Percentiles rank a stretch among this genome's conserved stretches.
phyloP scores from a whole-genome alignment of 2,888 invertebrate species.

The Monoplex corrugatus region DNA sequence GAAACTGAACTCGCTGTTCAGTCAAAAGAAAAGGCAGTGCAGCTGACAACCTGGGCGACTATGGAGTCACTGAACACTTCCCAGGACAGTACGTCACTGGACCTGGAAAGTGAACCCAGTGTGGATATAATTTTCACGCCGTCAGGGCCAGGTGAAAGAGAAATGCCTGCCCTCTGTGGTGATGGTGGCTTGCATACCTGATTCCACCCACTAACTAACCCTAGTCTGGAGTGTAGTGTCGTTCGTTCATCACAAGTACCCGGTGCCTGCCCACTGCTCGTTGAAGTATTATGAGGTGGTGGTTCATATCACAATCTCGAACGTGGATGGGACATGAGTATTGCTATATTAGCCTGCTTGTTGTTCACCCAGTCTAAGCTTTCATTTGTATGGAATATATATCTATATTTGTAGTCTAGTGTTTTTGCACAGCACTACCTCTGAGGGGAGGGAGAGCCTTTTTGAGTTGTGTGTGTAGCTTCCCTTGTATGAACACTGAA shows the following conservation, averaged over 20 bases:
- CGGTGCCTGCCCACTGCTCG: not conserved
- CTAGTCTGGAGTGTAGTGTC: slow-evolving; percentile 34
- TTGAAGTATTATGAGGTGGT: not conserved
- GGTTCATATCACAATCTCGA: not conserved
- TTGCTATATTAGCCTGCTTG: not conserved
- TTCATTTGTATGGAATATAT: too few species aligned
- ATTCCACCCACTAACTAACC: slow-evolving; percentile 54
- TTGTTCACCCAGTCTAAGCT: not conserved
- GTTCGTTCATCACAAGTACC: not conserved
- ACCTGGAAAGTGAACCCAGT: not conserved
- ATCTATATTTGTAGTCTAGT: not conserved
- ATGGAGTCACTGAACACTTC: slow-evolving; percentile 23
- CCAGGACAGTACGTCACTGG: not conserved
- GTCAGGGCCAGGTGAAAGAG: slow-evolving; percentile 49
- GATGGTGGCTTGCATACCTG: slow-evolving; percentile 48
- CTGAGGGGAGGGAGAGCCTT: too few species aligned
- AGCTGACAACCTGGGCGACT: not conserved
- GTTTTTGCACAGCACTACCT: too few species aligned
- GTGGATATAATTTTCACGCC: not conserved
- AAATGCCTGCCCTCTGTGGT: slow-evolving; percentile 36
- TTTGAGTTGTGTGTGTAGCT: not conserved
- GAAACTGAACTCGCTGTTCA: not conserved
- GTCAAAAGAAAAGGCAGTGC: not conserved
- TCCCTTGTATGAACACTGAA: not conserved
- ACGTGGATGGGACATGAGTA: too few species aligned